Percentiles rank a stretch among this genome's conserved stretches.
These are phyloP conservation scores for Spialia ferax DNA, from an alignment of 2,888 invertebrate species.

Conservation along the genomic window DNA sequence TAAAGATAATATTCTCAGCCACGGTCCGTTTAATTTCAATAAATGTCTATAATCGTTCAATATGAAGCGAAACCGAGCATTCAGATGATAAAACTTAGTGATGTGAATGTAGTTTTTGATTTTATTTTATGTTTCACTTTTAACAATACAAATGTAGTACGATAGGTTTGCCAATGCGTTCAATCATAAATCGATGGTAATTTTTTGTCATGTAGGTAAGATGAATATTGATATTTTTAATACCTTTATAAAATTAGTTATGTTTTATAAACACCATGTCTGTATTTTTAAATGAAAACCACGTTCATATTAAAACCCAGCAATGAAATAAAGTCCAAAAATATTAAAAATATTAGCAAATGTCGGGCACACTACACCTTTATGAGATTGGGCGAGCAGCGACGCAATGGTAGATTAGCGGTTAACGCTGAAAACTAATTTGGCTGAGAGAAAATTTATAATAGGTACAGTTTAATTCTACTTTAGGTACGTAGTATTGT, in stretches of 20 bases:
- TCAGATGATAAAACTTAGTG: slow-evolving; percentile 11
- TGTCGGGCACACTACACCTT: slow-evolving; percentile 1
- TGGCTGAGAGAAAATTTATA: slow-evolving; percentile 5
- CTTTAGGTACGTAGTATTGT: background rate
- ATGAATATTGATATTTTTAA: too few species aligned
- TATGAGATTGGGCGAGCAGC: slow-evolving; percentile 7
- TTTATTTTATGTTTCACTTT: background rate
- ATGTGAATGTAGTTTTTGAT: slow-evolving; percentile 5
- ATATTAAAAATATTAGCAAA: background rate
- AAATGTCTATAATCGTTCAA: slow-evolving; percentile 22
- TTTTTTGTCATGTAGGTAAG: background rate
- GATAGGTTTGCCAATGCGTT: too few species aligned
- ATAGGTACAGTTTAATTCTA: slow-evolving; percentile 5
- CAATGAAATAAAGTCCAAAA: background rate
- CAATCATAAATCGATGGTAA: too few species aligned
- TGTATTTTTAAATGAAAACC: too few species aligned
- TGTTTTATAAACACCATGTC: too few species aligned
- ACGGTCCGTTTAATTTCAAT: slow-evolving; percentile 22
- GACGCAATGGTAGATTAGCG: slow-evolving; percentile 1
- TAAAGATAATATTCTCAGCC: slow-evolving; percentile 8
- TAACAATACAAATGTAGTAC: background rate
- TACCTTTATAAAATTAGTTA: too few species aligned
- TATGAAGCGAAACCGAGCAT: slow-evolving; percentile 4
- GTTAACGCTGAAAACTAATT: slow-evolving; percentile 6
- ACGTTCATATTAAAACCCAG: too few species aligned